Base-by-base conservation (phyloP, 2,113 vertebrate species). In the Tinamus guttatus region DNA sequence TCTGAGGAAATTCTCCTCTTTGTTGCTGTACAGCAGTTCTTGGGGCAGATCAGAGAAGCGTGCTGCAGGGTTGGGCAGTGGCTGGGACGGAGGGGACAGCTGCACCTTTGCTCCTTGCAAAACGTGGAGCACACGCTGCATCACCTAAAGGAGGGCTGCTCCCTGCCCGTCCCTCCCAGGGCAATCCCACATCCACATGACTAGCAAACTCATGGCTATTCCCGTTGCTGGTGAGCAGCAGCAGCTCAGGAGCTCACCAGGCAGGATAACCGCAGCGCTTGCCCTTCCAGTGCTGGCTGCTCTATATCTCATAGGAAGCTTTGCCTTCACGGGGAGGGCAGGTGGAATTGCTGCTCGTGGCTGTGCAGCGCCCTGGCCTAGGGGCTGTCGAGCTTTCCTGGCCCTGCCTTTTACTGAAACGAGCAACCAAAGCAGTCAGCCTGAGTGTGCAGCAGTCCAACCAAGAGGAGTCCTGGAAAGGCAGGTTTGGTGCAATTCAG, bases 371-470 rank as follows among this genome's bases (percentile, higher is more conserved):
- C 34, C 78, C 68, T 81, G 69, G 69, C 59, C 27, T 65, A 1
- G 47, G 71, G 67, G 80, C 36, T 87, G 70, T 36, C 51, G 38
- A 30, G 10, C 63, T 36, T 43, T 52, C 34, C 65, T 65, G 5
- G 30, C 18, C n/a, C 30, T 91, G 79, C 51, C 28, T 64, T 34
- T n/a, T 38, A 3, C 60, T 40, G 69, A 74, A n/a, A 45, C 3
- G 60, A 81, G 60, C 41, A 41, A 45, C 51, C 52, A 20, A 73
- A 75, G 18, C 34, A 11, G 2, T 75, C 2, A 0, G 43, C 36
- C n/a, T 0, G 4, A 77, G 64, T 5, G 7, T n/a, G 7, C 47
- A 25, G 63, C 8, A 13, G 56, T 14, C 2, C 11, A 24, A 38
- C 38, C 7, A 40, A 17, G 14, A 19, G 54, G 25, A 74, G 56